A percentile compares a stretch with the other conserved stretches of the same genome.
These are phyloP conservation scores for Drosophila littoralis DNA, from an alignment of 1,140 invertebrate genomes.

Conservation along the genomic window DNA sequence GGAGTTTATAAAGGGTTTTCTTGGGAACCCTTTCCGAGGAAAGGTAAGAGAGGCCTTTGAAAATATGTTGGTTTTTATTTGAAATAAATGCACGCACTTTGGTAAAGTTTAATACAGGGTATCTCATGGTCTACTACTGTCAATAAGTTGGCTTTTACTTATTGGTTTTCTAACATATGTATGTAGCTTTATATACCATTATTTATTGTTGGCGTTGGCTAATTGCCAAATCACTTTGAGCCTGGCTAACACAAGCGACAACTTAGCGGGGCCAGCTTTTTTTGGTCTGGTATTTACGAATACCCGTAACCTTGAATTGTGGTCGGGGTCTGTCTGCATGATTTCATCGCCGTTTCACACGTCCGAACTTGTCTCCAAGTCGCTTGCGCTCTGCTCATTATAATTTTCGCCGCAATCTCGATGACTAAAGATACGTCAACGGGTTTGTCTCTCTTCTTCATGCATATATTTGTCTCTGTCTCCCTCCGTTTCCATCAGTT, in stretches of 20 bases:
- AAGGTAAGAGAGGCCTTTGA: too few species aligned
- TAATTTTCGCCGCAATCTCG: conserved; percentile 69
- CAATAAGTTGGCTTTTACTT: background rate
- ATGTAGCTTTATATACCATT: conserved; percentile 12
- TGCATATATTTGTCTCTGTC: background rate
- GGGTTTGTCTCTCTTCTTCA: conserved; percentile 50
- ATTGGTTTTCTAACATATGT: background rate
- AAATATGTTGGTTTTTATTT: too few species aligned
- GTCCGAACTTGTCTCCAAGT: conserved; percentile 57
- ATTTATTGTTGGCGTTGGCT: conserved; percentile 19
- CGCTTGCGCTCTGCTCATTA: conserved; percentile 54
- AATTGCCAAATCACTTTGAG: conserved; percentile 46
- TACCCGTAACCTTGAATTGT: conserved; percentile 36
- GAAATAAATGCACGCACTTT: too few species aligned
- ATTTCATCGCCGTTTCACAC: conserved; percentile 67
- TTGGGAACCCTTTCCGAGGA: too few species aligned
- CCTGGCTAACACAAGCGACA: conserved; percentile 39
- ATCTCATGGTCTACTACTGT: background rate
- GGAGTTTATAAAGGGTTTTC: too few species aligned
- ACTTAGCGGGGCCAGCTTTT: conserved; percentile 17
- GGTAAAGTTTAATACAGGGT: background rate
- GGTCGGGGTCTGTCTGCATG: conserved; percentile 45
- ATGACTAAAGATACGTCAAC: conserved; percentile 68
- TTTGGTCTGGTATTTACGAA: conserved; percentile 26
- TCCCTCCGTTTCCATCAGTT: conserved; percentile 5